Percentiles rank a stretch among this genome's conserved stretches.
Evolutionary conservation across 2,888 invertebrate species (phyloP).

Genomic region (Hyalella azteca): DNA sequence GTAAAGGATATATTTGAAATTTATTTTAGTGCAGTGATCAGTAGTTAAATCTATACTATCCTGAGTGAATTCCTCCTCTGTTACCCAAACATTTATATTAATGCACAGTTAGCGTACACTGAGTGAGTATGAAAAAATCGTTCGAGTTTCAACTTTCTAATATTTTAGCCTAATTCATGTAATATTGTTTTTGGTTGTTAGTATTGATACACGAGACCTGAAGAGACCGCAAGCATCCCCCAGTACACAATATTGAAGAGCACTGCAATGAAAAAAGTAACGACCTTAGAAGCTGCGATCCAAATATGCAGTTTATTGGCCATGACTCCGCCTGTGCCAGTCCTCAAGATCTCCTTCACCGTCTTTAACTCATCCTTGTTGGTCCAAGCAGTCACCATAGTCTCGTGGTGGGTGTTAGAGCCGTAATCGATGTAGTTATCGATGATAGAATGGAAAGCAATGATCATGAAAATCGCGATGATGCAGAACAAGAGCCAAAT

Average conservation of each 20-base stretch:
- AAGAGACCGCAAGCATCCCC: constrained; percentile 43
- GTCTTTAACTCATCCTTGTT: neutral
- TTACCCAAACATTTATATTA: no score
- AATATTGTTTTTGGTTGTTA: neutral
- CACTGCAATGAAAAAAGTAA: neutral
- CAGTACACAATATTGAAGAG: constrained; percentile 46
- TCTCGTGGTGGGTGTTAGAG: neutral
- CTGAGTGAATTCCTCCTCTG: no score
- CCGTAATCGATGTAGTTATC: constrained; percentile 45
- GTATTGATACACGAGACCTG: constrained; percentile 42
- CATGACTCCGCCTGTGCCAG: constrained; percentile 1
- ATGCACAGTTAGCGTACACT: no score
- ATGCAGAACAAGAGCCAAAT: constrained; percentile 53
- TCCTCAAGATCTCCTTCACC: neutral
- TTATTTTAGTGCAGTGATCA: no score
- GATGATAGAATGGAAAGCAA: constrained; percentile 48
- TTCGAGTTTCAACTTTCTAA: no score
- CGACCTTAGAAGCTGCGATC: neutral
- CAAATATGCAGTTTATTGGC: constrained; percentile 13
- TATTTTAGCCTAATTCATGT: no score
- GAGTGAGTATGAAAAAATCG: no score
- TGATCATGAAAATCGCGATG: constrained; percentile 50
- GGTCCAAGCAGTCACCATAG: neutral
- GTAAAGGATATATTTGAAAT: no score
- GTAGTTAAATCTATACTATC: no score